Percentiles rank a stretch among this genome's conserved stretches.
phyloP scores from a whole-genome alignment of 2,888 invertebrate species.

The Amphipoea lucens region DNA sequence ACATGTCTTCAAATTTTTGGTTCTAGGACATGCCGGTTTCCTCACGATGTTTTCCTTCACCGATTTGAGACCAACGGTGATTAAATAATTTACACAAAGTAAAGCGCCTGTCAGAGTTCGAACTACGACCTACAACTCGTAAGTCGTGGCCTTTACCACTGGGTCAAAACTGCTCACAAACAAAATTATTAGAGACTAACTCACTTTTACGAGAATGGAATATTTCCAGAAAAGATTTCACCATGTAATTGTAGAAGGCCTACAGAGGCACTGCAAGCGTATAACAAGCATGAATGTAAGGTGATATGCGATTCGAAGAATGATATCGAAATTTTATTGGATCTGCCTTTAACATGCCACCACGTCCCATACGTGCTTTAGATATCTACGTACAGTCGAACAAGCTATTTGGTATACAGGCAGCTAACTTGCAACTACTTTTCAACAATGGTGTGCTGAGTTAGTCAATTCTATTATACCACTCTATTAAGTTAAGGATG shows the following conservation, averaged over 20 bases:
- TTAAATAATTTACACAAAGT: background rate
- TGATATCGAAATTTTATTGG: slow-evolving; percentile 65
- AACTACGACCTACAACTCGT: too few relatives aligned
- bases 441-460: too few relatives aligned
- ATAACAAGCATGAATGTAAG: slow-evolving; percentile 76
- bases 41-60: too few relatives aligned
- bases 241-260: slow-evolving; percentile 15
- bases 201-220: background rate
- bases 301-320: slow-evolving; percentile 71
- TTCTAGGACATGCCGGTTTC: too few relatives aligned
- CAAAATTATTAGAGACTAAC: background rate
- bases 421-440: too few relatives aligned
- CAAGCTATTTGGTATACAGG: too few relatives aligned
- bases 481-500: too few relatives aligned
- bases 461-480: too few relatives aligned
- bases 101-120: background rate
- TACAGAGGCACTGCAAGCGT: slow-evolving; percentile 34
- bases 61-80: too few relatives aligned
- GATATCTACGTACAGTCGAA: background rate
- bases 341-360: slow-evolving; percentile 25
- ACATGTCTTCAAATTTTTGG: too few relatives aligned
- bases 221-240: background rate
- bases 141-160: background rate
- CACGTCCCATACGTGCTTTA: background rate
- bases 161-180: background rate